Evolutionary conservation across 2,888 invertebrate species (phyloP), one percentile per base, ranked within the genome.

Genomic region (Drosophila demipolita): DNA sequence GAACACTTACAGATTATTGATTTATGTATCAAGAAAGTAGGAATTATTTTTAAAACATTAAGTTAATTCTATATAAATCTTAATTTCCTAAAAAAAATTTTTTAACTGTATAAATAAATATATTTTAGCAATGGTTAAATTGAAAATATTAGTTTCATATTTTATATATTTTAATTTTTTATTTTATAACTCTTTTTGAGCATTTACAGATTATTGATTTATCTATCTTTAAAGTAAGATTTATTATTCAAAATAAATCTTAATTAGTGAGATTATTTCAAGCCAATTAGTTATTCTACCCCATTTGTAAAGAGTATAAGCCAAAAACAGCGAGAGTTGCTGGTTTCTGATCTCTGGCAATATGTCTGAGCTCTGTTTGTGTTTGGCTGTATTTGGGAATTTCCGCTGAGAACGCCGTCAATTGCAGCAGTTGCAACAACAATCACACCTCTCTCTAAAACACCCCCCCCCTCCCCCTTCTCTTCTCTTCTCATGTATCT

Each of bases 391-490:
- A 70, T 79, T 81, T 83, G 75, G 83, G 81, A 85, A 84, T 82
- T 83, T 89, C 80, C 85, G 81, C 80, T 76, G 77, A 73, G 76
- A 78, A 79, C 78, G 82, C 65, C 76, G 75, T 60, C 83, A 75
- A 68, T 74, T 84, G 79, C 81, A 71, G 71, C 81, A 77, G 65
- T 75, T 73, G 73, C 76, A 73, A 64, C 80, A 76, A 55, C 65
- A 60, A 36, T 52, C 48, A 63, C 58, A 66, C 61, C 57, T 72
- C 66, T 33, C 54, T 52, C 29, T 38, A 17, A 20, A 49, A 35
- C 15, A 12, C 29, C 36, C 32, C 29, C 20, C 45, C 20, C 20
- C n/a, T 29, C n/a, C 23, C 23, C 23, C 40, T n/a, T n/a, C n/a
- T n/a, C n/a, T n/a, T n/a, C n/a, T n/a, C n/a, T n/a, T n/a, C 23